Percentiles rank a stretch among this genome's conserved stretches.
Conservation (phyloP, 2,113 vertebrate species). For the Barbus barbus region DNA sequence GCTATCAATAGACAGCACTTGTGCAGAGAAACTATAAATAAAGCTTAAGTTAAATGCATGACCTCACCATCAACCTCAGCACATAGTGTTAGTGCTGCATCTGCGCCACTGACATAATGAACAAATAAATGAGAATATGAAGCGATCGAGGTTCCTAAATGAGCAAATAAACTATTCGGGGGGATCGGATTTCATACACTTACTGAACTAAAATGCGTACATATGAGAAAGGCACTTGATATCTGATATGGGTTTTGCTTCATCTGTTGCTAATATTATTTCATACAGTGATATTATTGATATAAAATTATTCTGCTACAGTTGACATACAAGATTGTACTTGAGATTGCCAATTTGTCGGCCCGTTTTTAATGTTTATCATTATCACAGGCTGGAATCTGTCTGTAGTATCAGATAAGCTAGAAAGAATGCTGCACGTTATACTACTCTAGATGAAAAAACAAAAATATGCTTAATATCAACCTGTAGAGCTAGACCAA, state of each 20-base stretch:
- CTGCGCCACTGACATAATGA: not conserved
- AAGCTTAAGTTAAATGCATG: not conserved
- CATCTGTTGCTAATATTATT: conserved; percentile 21
- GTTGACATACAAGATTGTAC: not conserved
- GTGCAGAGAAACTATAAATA: conserved; percentile 23
- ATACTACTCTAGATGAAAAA: not conserved
- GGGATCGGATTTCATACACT: conserved; percentile 3
- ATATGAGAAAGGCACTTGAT: not conserved
- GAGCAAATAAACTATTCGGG: conserved; percentile 10
- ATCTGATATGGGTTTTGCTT: conserved; percentile 11
- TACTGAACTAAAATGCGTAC: not conserved
- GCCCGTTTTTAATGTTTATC: not conserved
- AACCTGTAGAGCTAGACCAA: not conserved
- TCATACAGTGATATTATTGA: not conserved
- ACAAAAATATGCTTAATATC: conserved; percentile 10
- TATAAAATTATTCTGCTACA: not conserved
- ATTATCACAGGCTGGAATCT: conserved; percentile 9
- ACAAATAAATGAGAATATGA: conserved; percentile 15
- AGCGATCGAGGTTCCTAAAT: conserved; percentile 2
- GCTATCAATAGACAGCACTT: conserved; percentile 31
- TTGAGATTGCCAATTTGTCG: conserved; percentile 19
- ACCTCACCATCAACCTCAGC: not conserved
- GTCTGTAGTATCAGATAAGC: conserved; percentile 23
- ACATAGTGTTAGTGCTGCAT: not conserved
- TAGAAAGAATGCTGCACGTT: conserved; percentile 14